Evolutionary conservation across 2,113 vertebrate genomes (phyloP), one percentile per base, ranked within the genome.

Genomic region (Colaptes auratus): DNA sequence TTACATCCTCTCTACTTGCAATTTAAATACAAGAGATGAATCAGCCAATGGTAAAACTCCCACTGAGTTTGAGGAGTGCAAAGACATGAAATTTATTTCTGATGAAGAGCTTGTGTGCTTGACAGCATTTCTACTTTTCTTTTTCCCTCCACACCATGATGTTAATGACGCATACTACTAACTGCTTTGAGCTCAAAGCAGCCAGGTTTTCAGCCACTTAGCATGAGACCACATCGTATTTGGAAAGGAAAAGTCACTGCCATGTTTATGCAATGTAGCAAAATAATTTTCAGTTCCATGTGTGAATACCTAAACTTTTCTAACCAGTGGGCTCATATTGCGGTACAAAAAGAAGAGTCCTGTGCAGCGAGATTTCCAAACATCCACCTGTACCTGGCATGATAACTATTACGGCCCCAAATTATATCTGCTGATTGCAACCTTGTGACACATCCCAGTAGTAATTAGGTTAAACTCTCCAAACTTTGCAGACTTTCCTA

Each of bases 1-100:
- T 75, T 88, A 46, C 82, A 95, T 95, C 93, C 88, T 93, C 55
- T 63, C 11, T 65, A 94, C 94, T 95, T 92, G 90, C 79, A 91
- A 91, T 95, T 97, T 83, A 94, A 95, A 95, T 94, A 46, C 12
- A 31, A 66, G 59, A 82, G 60, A 78, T 81, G 36, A 91, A 81
- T 75, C 30, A 92, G 53, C 59, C 92, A 92, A 50, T 81, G 55
- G 30, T 91, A 91, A 91, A 90, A 50, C 39, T 89, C 65, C 20
- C 31, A 64, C 52, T 89, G 69, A 85, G 28, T 76, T 87, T 88
- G 89, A 92, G 33, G 21, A 90, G 21, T 44, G 19, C 48, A 88
- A 91, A 20, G 53, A 71, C 42, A 75, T n/a, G 19, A 91, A 80
- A 88, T 77, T 55, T 81, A 71, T 48, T 91, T 77, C 48, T 36